Evolutionary conservation across 1,140 invertebrate species (phyloP).

Genomic region (Phymastichus coffea): DNA sequence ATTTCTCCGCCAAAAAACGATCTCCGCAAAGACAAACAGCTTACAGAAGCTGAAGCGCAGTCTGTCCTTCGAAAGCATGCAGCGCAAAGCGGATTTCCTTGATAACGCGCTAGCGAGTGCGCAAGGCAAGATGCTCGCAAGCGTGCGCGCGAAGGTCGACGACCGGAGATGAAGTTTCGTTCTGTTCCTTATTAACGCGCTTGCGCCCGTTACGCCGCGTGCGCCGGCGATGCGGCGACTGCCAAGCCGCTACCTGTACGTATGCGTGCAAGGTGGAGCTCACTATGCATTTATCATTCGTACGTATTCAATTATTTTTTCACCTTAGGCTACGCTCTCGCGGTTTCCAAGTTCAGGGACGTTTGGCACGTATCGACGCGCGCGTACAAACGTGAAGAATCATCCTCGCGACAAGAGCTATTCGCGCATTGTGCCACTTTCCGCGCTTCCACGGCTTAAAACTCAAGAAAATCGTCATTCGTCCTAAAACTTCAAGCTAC

Average conservation of each 20-base stretch:
- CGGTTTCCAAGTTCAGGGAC: neutral
- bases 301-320: too few species aligned
- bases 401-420: neutral
- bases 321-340: too few species aligned
- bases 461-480: too few species aligned
- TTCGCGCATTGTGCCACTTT: neutral
- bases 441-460: neutral
- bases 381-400: too few species aligned
- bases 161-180: constrained; percentile 34
- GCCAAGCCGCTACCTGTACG: too few species aligned
- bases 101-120: neutral
- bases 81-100: neutral
- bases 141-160: constrained; percentile 28
- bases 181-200: constrained; percentile 40
- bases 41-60: too few species aligned
- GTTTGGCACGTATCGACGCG: too few species aligned
- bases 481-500: too few species aligned
- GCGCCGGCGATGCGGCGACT: too few species aligned
- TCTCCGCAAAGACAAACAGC: too few species aligned
- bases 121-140: constrained; percentile 18
- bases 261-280: constrained; percentile 30
- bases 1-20: too few species aligned
- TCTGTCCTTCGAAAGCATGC: too few species aligned
- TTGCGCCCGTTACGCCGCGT: constrained; percentile 41
- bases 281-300: constrained; percentile 33